A percentile compares a stretch with the other conserved stretches of the same genome.
Evolutionary conservation across 2,797 vertebrate genomes (phyloP).

Genomic region (Sebastolobus alascanus): DNA sequence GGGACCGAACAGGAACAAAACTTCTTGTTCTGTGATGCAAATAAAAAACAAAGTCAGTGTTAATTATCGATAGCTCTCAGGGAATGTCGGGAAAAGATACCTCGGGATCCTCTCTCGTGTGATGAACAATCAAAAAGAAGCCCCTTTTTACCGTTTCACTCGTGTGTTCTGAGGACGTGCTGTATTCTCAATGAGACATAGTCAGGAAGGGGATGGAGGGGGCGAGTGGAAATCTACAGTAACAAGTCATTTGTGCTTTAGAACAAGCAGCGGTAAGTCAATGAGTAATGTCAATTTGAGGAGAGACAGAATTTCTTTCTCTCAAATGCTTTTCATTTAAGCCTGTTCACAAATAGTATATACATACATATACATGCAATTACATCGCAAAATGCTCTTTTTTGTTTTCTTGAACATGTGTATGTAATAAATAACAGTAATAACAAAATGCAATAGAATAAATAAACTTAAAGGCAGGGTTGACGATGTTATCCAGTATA

Average conservation of each 20-base stretch:
- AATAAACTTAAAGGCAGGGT: not conserved
- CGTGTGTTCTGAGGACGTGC: constrained; percentile 7
- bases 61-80: constrained; percentile 34
- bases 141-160: not conserved
- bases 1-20: constrained; percentile 26
- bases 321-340: not conserved
- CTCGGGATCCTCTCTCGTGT: constrained; percentile 2
- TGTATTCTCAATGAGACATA: constrained; percentile 4
- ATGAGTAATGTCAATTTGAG: constrained; percentile 48
- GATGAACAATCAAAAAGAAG: constrained; percentile 24
- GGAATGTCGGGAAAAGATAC: not conserved
- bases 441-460: not conserved
- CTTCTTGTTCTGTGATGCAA: constrained; percentile 20
- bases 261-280: constrained; percentile 24
- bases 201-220: constrained; percentile 3
- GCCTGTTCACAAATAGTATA: too few relatives aligned
- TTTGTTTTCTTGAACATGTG: not conserved
- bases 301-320: constrained; percentile 37
- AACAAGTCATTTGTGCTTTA: constrained; percentile 37
- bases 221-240: constrained; percentile 14
- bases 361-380: not conserved
- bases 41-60: constrained; percentile 30
- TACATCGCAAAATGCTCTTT: not conserved
- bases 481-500: too few relatives aligned
- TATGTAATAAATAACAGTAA: not conserved